Percentiles rank a stretch among this genome's conserved stretches.
phyloP scores from a whole-genome alignment of 2,888 invertebrate genomes.

The Drosophila nigricruria region DNA sequence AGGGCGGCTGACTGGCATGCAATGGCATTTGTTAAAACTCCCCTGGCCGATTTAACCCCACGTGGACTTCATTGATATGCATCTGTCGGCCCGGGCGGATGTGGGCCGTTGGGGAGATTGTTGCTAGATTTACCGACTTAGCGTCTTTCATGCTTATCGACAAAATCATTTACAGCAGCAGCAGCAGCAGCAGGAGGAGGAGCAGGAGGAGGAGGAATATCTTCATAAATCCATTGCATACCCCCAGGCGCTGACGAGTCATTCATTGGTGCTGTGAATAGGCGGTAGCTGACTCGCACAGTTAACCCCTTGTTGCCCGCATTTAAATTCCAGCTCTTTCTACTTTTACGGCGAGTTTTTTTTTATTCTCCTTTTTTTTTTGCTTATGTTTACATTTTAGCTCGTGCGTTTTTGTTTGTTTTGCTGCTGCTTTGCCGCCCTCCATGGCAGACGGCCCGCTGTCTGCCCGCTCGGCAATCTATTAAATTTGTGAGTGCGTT shows the following conservation, averaged over 20 bases:
- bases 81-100: conserved; percentile 14
- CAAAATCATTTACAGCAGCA: conserved; percentile 55
- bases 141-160: conserved; percentile 72
- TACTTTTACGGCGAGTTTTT: conserved; percentile 8
- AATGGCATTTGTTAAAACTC: conserved; percentile 40
- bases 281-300: conserved; percentile 62
- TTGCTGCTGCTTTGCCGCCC: conserved; percentile 52
- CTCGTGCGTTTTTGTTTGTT: conserved; percentile 27
- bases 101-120: neutral
- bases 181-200: neutral
- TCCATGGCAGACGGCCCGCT: conserved; percentile 38
- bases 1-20: conserved; percentile 36
- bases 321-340: conserved; percentile 36
- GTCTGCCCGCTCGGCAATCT: conserved; percentile 60
- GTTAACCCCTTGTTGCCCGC: conserved; percentile 70
- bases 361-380: conserved; percentile 12
- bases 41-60: conserved; percentile 15
- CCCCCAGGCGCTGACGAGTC: conserved; percentile 27
- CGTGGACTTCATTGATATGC: conserved; percentile 64
- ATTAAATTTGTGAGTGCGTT: conserved; percentile 76
- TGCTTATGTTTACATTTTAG: conserved; percentile 32
- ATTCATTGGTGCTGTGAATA: conserved; percentile 43
- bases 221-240: conserved; percentile 60
- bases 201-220: conserved; percentile 53
- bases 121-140: conserved; percentile 42